Evolutionary conservation across 1,140 invertebrate species (phyloP), one percentile per base, ranked within the genome.

Genomic region (Conus betulinus): DNA sequence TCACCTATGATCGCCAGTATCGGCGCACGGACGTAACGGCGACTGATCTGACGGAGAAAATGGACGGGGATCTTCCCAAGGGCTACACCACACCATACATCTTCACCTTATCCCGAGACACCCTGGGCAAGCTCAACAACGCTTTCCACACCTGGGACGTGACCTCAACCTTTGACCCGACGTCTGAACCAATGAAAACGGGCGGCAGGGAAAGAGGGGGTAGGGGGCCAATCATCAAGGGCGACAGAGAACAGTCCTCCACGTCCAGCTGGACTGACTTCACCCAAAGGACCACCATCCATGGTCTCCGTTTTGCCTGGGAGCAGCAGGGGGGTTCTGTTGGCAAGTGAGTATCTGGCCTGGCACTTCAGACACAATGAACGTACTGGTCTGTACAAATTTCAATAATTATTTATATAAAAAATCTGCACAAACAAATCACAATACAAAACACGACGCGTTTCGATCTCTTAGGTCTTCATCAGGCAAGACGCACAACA

Each of bases 221-320:
- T 7, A n/a, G 7, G 20, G 67, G 67, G 20, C 67, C 67, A 71
- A 71, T 71, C 67, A 71, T 11, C 15, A 71, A 71, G 6, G 20
- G 67, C 67, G 67, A 71, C 13, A 23, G 23, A n/a, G 20, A 71
- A 71, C 67, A 13, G 20, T 71, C 67, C 20, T n/a, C 20, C 15
- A n/a, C 23, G 15, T 20, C 67, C 15, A 71, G 23, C 0, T 85
- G 83, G 88, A 53, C 86, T 0, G 85, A 87, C 7, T 89, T 89
- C n/a, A 83, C 85, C 23, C 88, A 84, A 52, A 89, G 81, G 10
- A 89, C 88, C 4, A 89, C 88, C 25, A 78, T 89, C 25, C 88
- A 89, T 52, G 88, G 88, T n/a, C 52, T 89, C 17, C 74, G 85
- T 5, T 89, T 85, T 52, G 63, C 87, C 17, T 89, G 71, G 83